These are phyloP conservation scores for Actinernus sp. DNA, from an alignment of 92 coral and sea anemone species.

Conservation along the genomic window DNA sequence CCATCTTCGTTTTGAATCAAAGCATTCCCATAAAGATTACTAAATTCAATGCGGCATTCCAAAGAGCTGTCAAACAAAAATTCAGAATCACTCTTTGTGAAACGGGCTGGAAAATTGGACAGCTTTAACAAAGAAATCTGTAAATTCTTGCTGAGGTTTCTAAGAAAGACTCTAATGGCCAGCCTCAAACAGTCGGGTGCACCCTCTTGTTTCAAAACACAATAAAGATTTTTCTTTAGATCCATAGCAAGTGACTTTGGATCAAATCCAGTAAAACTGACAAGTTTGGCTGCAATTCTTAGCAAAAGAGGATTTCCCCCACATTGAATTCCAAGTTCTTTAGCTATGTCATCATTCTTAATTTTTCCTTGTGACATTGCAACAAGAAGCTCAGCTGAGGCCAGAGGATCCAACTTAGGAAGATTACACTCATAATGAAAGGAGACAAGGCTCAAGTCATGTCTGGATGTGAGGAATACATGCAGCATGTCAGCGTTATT, in stretches of 20 bases:
- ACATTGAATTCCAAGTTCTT: conserved; percentile 42
- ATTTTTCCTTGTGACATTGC: neutral
- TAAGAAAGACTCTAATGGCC: conserved; percentile 24
- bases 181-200: neutral
- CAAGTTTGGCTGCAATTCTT: conserved; percentile 34
- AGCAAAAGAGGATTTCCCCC: conserved; percentile 62
- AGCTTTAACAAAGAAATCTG: conserved; percentile 8
- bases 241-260: conserved; percentile 30
- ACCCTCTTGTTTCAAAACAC: conserved; percentile 15
- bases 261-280: conserved; percentile 14
- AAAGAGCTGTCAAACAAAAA: neutral
- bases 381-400: neutral
- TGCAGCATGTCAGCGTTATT: conserved; percentile 4
- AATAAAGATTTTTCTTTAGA: conserved; percentile 21
- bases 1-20: conserved; percentile 29
- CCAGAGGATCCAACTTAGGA: neutral
- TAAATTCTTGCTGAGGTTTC: conserved; percentile 7
- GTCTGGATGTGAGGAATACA: conserved; percentile 16
- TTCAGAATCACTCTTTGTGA: conserved; percentile 1
- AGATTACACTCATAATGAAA: conserved; percentile 16
- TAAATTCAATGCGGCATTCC: conserved; percentile 5
- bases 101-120: conserved; percentile 11
- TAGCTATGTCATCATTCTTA: conserved; percentile 6
- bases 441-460: neutral
- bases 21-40: conserved; percentile 19